These are phyloP conservation scores for Microplitis demolitor DNA, from an alignment of 1,140 invertebrate genomes.

Conservation along the genomic window DNA sequence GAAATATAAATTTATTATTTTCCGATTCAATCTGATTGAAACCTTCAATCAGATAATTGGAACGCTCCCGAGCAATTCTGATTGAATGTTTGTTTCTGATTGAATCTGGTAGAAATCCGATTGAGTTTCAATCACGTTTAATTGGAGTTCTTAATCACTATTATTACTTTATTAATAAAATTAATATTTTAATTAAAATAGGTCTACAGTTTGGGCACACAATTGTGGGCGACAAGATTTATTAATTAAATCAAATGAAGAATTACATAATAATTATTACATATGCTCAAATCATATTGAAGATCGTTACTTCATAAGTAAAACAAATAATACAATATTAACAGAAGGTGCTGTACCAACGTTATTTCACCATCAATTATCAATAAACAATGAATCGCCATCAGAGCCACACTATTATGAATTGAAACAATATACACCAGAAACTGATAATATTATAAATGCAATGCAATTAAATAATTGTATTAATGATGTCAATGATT, in stretches of 20 bases:
- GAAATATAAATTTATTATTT: no score
- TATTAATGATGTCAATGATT: background rate
- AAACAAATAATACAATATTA: slow-evolving; percentile 33
- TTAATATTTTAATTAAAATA: slow-evolving; percentile 14
- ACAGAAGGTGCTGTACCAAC: slow-evolving; percentile 37
- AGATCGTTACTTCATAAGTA: slow-evolving; percentile 39
- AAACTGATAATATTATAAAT: slow-evolving; percentile 5
- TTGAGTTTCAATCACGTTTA: no score
- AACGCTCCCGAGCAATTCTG: no score
- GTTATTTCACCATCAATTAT: slow-evolving; percentile 23
- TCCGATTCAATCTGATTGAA: no score
- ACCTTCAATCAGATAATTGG: no score
- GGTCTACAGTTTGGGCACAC: slow-evolving; percentile 39
- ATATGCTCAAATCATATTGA: slow-evolving; percentile 44
- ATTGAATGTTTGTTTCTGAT: no score
- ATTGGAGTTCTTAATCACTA: background rate
- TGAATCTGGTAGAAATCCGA: no score
- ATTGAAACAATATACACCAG: background rate
- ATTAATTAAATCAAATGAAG: slow-evolving; percentile 35
- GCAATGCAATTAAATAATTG: slow-evolving; percentile 5
- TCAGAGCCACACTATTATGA: background rate
- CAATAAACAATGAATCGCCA: background rate
- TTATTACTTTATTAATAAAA: background rate
- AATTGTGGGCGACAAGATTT: slow-evolving; percentile 39
- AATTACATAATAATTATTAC: slow-evolving; percentile 41